Percentiles rank a stretch among this genome's conserved stretches.
These are phyloP conservation scores for Lampris incognitus DNA, from an alignment of 2,113 vertebrate genomes.

Conservation along the genomic window DNA sequence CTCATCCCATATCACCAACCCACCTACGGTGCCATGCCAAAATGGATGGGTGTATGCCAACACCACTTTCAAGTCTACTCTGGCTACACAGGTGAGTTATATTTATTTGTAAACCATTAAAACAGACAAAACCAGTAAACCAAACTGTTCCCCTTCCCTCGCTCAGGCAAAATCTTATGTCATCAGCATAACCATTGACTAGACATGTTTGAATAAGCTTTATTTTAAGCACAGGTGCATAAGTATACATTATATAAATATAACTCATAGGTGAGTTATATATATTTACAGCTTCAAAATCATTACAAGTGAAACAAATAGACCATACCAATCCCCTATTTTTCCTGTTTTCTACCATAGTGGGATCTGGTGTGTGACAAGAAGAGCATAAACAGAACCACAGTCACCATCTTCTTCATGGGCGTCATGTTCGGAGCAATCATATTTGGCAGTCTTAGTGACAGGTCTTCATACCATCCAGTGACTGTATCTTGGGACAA, in stretches of 20 bases:
- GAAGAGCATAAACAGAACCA: constrained; percentile 81
- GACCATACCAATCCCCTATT: background rate
- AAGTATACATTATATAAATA: too few species aligned
- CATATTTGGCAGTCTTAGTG: constrained; percentile 86
- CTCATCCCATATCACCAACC: constrained; percentile 62
- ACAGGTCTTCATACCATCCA: constrained; percentile 79
- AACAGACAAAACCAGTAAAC: background rate
- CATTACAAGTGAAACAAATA: background rate
- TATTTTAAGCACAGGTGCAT: too few species aligned
- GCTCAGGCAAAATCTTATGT: too few species aligned
- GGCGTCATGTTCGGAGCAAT: constrained; percentile 87
- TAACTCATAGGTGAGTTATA: too few species aligned
- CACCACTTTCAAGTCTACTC: constrained; percentile 85
- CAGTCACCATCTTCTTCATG: constrained; percentile 87
- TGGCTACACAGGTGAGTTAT: constrained; percentile 85
- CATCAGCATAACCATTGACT: too few species aligned
- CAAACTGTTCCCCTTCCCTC: too few species aligned
- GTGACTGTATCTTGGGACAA: too few species aligned
- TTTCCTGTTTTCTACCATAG: background rate
- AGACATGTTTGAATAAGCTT: too few species aligned
- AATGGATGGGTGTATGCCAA: constrained; percentile 88
- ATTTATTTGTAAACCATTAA: background rate
- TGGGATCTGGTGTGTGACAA: constrained; percentile 84
- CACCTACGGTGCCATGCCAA: constrained; percentile 76
- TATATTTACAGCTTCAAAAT: background rate